Percentiles rank a stretch among this genome's conserved stretches.
These are phyloP conservation scores for Hippocampus barbouri DNA, from an alignment of 2,113 vertebrate genomes.

Conservation along the genomic window DNA sequence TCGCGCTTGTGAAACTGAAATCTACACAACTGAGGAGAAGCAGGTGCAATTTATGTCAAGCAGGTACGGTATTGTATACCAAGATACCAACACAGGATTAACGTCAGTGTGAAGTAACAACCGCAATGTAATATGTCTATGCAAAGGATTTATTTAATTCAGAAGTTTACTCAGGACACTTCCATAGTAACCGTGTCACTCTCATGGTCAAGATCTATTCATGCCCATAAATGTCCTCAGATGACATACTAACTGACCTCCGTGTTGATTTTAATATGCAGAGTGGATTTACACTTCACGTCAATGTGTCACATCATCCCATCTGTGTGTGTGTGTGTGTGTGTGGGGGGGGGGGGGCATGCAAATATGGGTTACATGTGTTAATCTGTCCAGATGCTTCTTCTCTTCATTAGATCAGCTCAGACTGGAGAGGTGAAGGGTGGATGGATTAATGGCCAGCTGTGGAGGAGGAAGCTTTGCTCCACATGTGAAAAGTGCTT, in stretches of 20 bases:
- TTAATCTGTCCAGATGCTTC: constrained; percentile 49
- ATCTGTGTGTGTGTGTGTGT: background rate
- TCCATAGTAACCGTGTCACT: background rate
- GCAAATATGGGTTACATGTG: constrained; percentile 49
- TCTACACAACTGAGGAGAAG: too few species aligned
- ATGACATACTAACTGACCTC: background rate
- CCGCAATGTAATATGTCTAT: background rate
- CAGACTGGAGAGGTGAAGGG: constrained; percentile 26
- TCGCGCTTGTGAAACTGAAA: too few species aligned
- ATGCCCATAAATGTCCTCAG: background rate
- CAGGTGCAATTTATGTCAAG: background rate
- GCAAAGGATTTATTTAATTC: background rate
- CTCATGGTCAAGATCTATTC: background rate
- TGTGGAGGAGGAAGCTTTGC: constrained; percentile 12
- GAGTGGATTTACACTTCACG: background rate
- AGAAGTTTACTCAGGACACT: background rate
- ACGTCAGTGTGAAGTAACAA: background rate
- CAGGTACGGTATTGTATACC: background rate
- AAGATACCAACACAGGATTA: background rate
- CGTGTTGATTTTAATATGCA: background rate
- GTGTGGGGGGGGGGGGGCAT: background rate
- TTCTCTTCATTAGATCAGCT: constrained; percentile 24
- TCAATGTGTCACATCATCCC: background rate
- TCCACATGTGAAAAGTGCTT: constrained; percentile 12
- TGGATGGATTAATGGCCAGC: constrained; percentile 32